phyloP scores from a whole-genome alignment of 1,140 invertebrate genomes.

The Penaeus indicus region DNA sequence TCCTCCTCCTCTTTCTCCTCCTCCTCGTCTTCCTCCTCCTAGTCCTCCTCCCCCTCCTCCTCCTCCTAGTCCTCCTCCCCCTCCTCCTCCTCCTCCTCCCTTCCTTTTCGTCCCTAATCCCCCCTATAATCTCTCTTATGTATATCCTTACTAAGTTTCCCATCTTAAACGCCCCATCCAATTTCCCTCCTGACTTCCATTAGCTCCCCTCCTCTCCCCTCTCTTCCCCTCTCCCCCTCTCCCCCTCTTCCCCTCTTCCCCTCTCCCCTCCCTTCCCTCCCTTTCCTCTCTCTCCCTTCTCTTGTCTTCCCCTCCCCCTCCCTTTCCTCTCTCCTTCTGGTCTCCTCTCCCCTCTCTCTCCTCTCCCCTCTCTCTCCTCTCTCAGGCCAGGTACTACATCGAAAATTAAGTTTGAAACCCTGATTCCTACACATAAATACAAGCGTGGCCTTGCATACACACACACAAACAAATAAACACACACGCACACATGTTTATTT shows the following conservation, averaged over 20 bases:
- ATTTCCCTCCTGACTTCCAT: neutral
- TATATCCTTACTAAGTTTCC: neutral
- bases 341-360: neutral
- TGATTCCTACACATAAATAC: no score
- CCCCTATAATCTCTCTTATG: neutral
- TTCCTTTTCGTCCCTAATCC: neutral
- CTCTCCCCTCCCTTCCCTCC: neutral
- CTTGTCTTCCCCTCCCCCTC: neutral
- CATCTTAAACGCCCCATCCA: neutral
- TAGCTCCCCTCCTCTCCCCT: neutral
- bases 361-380: neutral
- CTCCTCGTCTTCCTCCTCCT: neutral
- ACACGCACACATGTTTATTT: no score
- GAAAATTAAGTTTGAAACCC: no score
- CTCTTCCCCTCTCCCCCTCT: neutral
- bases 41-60: neutral
- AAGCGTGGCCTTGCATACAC: no score
- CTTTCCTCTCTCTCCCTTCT: no score
- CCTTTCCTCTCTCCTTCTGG: no score
- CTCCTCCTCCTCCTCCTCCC: neutral
- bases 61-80: neutral
- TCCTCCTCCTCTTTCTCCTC: no score
- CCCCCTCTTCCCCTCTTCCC: neutral
- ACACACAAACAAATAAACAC: no score
- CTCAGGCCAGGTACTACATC: neutral